These are phyloP conservation scores for Hyphantria cunea DNA, from an alignment of 1,140 invertebrate species.

Conservation along the genomic window DNA sequence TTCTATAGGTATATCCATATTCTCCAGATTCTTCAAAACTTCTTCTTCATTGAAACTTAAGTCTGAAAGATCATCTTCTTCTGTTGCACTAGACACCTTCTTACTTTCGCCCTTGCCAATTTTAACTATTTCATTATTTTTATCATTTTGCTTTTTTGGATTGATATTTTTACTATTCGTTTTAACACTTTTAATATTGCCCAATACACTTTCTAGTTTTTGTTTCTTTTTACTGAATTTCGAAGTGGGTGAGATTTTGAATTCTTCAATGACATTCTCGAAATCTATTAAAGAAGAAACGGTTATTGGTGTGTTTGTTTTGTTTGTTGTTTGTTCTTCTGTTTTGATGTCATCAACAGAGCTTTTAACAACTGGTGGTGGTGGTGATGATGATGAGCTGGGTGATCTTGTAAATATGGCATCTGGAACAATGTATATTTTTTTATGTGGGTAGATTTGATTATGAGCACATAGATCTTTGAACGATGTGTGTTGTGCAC, in stretches of 20 bases:
- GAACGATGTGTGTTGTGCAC: no score
- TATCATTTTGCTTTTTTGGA: neutral
- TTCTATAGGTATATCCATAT: constrained; percentile 57
- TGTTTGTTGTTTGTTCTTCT: no score
- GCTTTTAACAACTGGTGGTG: no score
- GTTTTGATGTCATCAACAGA: no score
- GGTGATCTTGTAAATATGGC: no score
- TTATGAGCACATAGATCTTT: no score
- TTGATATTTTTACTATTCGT: constrained; percentile 1
- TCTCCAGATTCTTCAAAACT: constrained; percentile 53
- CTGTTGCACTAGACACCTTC: constrained; percentile 35
- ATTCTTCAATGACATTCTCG: neutral
- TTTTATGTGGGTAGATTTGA: no score
- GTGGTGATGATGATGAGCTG: no score
- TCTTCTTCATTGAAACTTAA: constrained; percentile 47
- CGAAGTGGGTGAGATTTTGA: neutral
- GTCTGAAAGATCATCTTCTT: constrained; percentile 39
- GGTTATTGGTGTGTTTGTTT: no score
- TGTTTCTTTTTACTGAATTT: constrained; percentile 49
- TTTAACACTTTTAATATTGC: constrained; percentile 50
- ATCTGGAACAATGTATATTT: no score
- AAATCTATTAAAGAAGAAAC: neutral
- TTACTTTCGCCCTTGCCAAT: constrained; percentile 9
- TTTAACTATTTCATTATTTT: neutral
- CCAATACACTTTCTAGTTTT: constrained; percentile 56